Percentiles rank a stretch among this genome's conserved stretches.
Conservation (phyloP, 92 coral and sea anemone genomes). For the Hydrozoanthus gracilis region DNA sequence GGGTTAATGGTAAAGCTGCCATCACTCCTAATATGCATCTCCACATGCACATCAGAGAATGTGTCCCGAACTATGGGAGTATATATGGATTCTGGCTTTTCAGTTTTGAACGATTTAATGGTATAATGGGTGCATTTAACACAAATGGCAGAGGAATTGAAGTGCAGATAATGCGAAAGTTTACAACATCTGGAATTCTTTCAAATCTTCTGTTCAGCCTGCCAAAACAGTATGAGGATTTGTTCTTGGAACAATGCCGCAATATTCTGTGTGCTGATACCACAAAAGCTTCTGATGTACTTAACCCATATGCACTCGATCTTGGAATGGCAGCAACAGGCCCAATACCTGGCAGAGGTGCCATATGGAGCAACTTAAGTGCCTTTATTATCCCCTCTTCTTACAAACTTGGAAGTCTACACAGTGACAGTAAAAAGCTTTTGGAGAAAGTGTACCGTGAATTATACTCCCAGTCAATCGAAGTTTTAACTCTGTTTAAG, state of each 20-base stretch:
- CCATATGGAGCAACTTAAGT: constrained; percentile 40
- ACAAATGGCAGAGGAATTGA: constrained; percentile 50
- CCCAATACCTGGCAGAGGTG: constrained; percentile 22
- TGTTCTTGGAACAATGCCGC: constrained; percentile 28
- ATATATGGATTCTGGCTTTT: constrained; percentile 54
- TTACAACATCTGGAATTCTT: constrained; percentile 41
- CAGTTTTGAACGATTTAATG: constrained; percentile 50
- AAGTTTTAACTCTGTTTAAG: neutral
- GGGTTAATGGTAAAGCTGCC: constrained; percentile 37
- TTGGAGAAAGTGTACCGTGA: constrained; percentile 15
- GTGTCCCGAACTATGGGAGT: constrained; percentile 48
- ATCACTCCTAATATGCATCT: constrained; percentile 52
- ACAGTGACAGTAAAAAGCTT: constrained; percentile 4
- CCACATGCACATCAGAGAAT: constrained; percentile 47
- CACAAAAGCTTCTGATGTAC: neutral
- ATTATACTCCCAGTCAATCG: constrained; percentile 24
- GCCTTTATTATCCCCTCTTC: constrained; percentile 16
- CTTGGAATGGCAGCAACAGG: constrained; percentile 35
- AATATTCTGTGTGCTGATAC: constrained; percentile 14
- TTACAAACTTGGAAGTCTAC: constrained; percentile 42
- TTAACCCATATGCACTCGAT: neutral
- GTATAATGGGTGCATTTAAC: constrained; percentile 24
- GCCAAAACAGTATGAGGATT: constrained; percentile 45
- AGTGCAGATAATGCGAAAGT: constrained; percentile 50
- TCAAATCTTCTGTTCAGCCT: constrained; percentile 41